Evolutionary conservation across 2,113 vertebrate species (phyloP), one percentile per base, ranked within the genome.

Genomic region (Narcine bancroftii): DNA sequence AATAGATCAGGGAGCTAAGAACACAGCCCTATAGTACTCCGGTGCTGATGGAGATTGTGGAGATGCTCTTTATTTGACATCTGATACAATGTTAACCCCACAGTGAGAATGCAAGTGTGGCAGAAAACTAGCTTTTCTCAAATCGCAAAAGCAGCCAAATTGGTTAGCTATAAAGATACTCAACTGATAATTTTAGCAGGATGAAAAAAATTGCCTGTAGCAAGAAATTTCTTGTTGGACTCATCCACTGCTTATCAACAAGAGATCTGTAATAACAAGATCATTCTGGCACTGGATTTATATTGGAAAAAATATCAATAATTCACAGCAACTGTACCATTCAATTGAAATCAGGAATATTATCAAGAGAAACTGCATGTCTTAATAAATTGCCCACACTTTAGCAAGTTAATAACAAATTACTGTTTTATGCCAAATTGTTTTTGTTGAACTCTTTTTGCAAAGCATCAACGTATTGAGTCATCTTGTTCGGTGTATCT

Each of bases 361-460:
- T 33, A 87, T 87, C 33, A 87, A 87, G 60, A 53, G 50, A 36
- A 87, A n/a, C 13, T 60, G 81, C 15, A 33, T 60, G n/a, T 15
- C 33, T 87, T 87, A 87, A 87, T 87, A 87, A 87, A 87, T 87
- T 87, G 81, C 29, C 53, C 81, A 87, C 81, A 87, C 33, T 87
- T 87, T 36, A 87, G 53, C 53, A 87, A 87, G 36, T 87, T 60
- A 60, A n/a, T 60, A 50, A 87, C 53, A 60, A 87, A 60, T 5
- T 33, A 56, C 29, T n/a, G 36, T 21, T 53, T 87, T 87, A 60
- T 87, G 81, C 33, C 79, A 53, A 77, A 33, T 2, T 69, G 5
- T 26, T 69, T 69, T 69, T 69, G 1, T 36, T 5, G 33, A 3
- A 53, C 0, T 1, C 1, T 87, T 6, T 60, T 87, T 39, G 5